Conservation (phyloP, 2,113 vertebrate species). For the Ceyx margarethae region DNA sequence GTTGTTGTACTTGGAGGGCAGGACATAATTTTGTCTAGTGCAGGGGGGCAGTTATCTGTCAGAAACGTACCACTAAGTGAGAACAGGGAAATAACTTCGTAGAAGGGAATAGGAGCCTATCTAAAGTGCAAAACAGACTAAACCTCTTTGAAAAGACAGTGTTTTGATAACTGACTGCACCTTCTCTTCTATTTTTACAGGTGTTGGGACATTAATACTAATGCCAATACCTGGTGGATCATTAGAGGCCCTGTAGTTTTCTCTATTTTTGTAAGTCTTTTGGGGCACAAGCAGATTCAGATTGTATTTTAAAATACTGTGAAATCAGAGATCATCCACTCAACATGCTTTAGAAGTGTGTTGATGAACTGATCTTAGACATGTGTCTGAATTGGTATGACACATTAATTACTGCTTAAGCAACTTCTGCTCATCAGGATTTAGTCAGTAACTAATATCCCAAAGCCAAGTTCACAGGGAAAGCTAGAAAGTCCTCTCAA, state of each 20-base stretch:
- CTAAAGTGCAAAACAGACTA: background rate
- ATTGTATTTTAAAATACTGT: slow-evolving; percentile 12
- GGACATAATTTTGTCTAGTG: background rate
- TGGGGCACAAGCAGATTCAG: background rate
- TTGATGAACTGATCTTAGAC: slow-evolving; percentile 18
- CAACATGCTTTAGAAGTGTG: background rate
- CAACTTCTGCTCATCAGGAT: slow-evolving; percentile 44
- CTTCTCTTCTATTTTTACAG: slow-evolving; percentile 68
- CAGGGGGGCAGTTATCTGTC: background rate
- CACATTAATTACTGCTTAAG: slow-evolving; percentile 35
- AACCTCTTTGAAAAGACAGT: background rate
- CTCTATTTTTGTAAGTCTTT: slow-evolving; percentile 86
- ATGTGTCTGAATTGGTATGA: slow-evolving; percentile 12
- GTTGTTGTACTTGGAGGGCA: background rate
- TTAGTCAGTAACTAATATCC: slow-evolving; percentile 30
- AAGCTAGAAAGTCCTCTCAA: slow-evolving; percentile 4
- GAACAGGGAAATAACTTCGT: background rate
- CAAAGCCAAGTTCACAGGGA: background rate
- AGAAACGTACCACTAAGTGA: background rate
- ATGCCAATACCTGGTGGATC: slow-evolving; percentile 88
- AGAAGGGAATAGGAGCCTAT: background rate
- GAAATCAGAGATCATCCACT: background rate
- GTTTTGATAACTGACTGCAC: slow-evolving; percentile 21
- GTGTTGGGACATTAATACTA: slow-evolving; percentile 90
- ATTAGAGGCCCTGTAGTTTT: slow-evolving; percentile 88